phyloP scores from a whole-genome alignment of 1,140 invertebrate genomes.

The Eciton burchellii region DNA sequence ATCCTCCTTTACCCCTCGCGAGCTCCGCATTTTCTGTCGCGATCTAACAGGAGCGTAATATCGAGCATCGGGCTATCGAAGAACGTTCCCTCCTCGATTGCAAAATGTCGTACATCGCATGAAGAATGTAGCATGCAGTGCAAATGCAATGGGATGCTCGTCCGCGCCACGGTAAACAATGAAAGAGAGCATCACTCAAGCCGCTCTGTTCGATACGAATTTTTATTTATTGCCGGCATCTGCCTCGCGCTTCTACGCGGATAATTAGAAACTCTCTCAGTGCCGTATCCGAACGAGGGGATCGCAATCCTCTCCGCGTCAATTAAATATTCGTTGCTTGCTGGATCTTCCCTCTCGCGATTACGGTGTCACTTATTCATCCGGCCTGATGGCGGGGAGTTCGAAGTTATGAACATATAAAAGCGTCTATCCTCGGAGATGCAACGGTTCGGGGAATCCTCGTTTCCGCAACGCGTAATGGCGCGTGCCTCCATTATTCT shows the following conservation, averaged over 20 bases:
- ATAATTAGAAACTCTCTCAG: conserved; percentile 12
- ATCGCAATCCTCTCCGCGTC: not conserved
- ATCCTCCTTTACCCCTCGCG: not conserved
- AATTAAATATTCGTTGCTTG: conserved; percentile 26
- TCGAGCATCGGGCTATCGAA: not conserved
- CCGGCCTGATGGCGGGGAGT: not conserved
- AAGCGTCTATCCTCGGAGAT: conserved; percentile 31
- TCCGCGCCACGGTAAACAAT: not conserved
- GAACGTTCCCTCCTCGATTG: not conserved
- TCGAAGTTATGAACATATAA: conserved; percentile 39
- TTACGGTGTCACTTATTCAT: not conserved
- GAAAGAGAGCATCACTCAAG: not conserved
- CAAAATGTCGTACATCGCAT: not conserved
- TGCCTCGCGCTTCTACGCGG: not conserved
- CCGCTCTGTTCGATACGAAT: not conserved
- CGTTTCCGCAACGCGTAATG: conserved; percentile 49
- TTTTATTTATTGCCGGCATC: not conserved
- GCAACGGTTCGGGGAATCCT: conserved; percentile 26
- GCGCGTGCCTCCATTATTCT: conserved; percentile 61
- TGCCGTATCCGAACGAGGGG: not conserved
- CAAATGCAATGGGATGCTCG: not conserved
- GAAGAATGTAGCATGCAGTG: not conserved
- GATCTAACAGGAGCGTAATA: not conserved
- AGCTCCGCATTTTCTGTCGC: not conserved
- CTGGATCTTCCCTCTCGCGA: conserved; percentile 26